Percentiles rank a stretch among this genome's conserved stretches.
Conservation (phyloP, 2,797 vertebrate species). For the Columba guinea region DNA sequence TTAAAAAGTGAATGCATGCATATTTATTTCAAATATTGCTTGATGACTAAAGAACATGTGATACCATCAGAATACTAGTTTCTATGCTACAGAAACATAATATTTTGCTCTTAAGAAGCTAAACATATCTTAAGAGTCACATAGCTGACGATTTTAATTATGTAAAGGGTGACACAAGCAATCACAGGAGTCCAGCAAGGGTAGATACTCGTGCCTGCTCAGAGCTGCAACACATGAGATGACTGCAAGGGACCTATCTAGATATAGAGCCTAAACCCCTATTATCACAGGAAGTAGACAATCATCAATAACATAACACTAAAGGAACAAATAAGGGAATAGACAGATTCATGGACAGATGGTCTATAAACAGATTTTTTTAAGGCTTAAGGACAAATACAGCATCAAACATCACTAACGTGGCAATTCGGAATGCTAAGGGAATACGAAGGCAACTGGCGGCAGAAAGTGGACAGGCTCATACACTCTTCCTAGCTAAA, state of each 20-base stretch:
- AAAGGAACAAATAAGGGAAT: not conserved
- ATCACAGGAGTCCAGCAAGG: not conserved
- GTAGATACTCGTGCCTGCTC: not conserved
- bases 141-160: not conserved
- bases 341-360: not conserved
- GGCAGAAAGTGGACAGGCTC: not conserved
- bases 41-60: not conserved
- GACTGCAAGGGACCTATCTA: not conserved
- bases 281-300: not conserved
- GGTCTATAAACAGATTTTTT: not conserved
- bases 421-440: not conserved
- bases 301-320: not conserved
- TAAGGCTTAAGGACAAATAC: not conserved
- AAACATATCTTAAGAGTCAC: not conserved
- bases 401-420: not conserved
- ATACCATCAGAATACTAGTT: not conserved
- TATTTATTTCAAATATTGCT: constrained; percentile 7
- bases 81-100: constrained; percentile 4
- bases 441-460: not conserved
- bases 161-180: not conserved
- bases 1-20: not conserved
- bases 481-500: not conserved
- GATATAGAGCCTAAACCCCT: not conserved
- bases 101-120: constrained; percentile 1
- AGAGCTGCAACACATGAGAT: not conserved